Evolutionary conservation across 2,888 invertebrate genomes (phyloP), one percentile per base, ranked within the genome.

Genomic region (Automeris io): DNA sequence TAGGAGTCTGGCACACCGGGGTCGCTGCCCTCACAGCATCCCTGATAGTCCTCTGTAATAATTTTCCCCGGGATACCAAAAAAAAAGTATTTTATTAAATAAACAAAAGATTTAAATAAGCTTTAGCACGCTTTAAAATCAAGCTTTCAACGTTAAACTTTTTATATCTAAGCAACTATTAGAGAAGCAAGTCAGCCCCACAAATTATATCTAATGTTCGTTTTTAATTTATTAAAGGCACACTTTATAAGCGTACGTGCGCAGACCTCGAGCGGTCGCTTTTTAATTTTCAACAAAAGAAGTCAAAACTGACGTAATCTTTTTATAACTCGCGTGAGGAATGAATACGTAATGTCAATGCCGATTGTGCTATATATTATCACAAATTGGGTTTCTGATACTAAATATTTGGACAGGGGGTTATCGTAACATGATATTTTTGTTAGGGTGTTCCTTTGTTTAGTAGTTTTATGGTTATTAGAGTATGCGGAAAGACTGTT

Each of bases 381-480:
- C 69, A 70, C 68, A 73, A 78, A 83, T 85, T 61, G 75, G 72
- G 78, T 83, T 85, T 81, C 80, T 83, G 78, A 73, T 76, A 75
- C 74, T 63, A 85, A 85, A 86, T 85, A 81, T 85, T 86, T 85
- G 77, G 83, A 86, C 83, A 79, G 62, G 74, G 76, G 67, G 81
- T 79, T 78, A 81, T 80, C 68, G 85, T 81, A 85, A 86, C 76
- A 59, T 83, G 86, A 86, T 86, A 85, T 79, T 81, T 83, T 82
- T 60, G 61, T 63, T 45, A 51, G 62, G 65, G 65, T 69, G 62
- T 58, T 57, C 68, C 70, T 72, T 73, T 70, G 68, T 77, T 77
- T 73, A 51, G 64, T 62, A 55, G 61, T 78, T 81, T 82, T 81
- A 82, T 68, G 74, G 70, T 75, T 71, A 67, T 72, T 70, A 54